Evolutionary conservation across 2,888 invertebrate genomes (phyloP), one percentile per base, ranked within the genome.

Genomic region (Drymonia ruficornis): DNA sequence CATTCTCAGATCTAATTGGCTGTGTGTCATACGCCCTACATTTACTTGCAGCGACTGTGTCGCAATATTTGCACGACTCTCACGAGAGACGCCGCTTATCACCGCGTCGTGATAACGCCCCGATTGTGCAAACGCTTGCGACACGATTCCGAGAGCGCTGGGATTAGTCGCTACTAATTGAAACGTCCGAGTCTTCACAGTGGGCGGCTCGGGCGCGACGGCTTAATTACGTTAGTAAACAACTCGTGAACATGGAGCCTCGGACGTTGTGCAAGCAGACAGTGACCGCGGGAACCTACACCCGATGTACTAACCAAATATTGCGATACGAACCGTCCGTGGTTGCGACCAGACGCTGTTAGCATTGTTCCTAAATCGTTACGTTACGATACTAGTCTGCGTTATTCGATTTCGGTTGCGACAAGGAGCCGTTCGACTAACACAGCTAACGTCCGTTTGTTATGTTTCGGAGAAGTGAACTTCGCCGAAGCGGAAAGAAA

Each of bases 181-280:
- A 84, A 84, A 81, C 75, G 82, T 86, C 83, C 76, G 68, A 71
- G 69, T 74, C 69, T 66, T 67, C 71, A 56, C 72, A 65, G 81
- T 82, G 80, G 84, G 84, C 82, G 83, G 78, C 63, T 66, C 65
- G 55, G 62, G 65, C 63, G 63, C 63, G 81, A 81, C 81, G 76
- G 67, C 72, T 80, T 85, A 84, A 87, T 86, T 84, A 81, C 76
- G 70, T 76, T 67, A 73, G 80, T 76, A 84, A 81, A 82, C 78
- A 79, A 72, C 72, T 80, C 71, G 74, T 72, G 77, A 73, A 72
- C 75, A 72, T 63, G 63, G 66, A 70, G 68, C 66, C 65, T 65
- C 50, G 56, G 56, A 58, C 55, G 74, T 81, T 84, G 79, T 67
- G 84, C 76, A 83, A 82, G 67, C 56, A 77, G 70, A 74, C 73